Base-by-base conservation (phyloP, 2,888 invertebrate genomes). In the Hypsopygia costalis region DNA sequence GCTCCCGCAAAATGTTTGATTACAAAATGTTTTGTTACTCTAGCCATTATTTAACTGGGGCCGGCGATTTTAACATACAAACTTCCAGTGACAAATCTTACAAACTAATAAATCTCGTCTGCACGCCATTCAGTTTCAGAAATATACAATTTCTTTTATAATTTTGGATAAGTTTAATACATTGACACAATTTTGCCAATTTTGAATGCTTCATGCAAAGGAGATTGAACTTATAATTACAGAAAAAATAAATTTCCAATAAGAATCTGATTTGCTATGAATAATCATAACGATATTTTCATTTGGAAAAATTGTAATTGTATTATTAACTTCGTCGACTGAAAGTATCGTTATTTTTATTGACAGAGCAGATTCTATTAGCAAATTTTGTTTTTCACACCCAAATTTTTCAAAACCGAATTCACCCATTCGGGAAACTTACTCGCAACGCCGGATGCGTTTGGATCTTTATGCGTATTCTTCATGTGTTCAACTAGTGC, bases 401-500 rank as follows among this genome's bases (percentile, higher is more conserved):
- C 36, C 31, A 22, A 39, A 33, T 39, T 16, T 16, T 16, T 39
- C 39, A 60, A 51, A 58, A 49, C 58, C 66, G 62, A 63, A 52
- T 20, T n/a, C 28, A 55, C 38, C 51, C 58, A 46, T 50, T 67
- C 62, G 64, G 58, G 76, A 81, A 81, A 93, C 94, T 94, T 94
- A 95, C 95, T 95, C 91, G 95, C 94, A 88, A 95, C 95, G 75
- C 95, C 95, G 61, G 94, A 94, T 58, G 95, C 94, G 81, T 95
- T 95, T 28, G 96, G 97, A 72, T 97, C 97, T 91, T 97, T 97
- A 88, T 97, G 97, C 40, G 95, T 95, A 78, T 95, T 95, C 89
- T 97, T 97, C 97, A 97, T 97, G 82, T 97, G 97, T 85, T 97
- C 97, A 91, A 97, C 96, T 47, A 97, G 92, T 42, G 96, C 95